These are phyloP conservation scores for Tinamus guttatus DNA, from an alignment of 2,113 vertebrate species.

Conservation along the genomic window DNA sequence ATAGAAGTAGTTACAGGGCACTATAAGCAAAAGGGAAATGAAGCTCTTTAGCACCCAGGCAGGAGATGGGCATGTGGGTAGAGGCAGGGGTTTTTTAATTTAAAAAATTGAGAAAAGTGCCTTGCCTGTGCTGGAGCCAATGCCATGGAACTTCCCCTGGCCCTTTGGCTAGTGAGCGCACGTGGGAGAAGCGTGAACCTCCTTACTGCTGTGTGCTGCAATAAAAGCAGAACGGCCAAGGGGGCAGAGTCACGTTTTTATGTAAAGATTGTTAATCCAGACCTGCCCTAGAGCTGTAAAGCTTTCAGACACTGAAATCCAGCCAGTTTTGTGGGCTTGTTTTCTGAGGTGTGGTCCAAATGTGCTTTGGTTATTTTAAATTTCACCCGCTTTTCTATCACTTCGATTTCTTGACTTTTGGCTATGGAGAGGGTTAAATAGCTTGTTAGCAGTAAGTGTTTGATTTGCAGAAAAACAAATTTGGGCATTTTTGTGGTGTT, in stretches of 20 bases:
- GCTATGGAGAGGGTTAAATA: background rate
- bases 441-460: background rate
- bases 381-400: background rate
- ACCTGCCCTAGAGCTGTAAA: conserved; percentile 15
- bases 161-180: background rate
- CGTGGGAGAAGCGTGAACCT: background rate
- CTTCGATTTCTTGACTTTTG: background rate
- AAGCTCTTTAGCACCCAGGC: background rate
- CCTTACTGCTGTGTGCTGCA: background rate
- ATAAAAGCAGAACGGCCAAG: background rate
- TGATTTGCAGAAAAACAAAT: background rate
- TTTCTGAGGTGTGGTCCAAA: background rate
- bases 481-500: background rate
- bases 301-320: background rate
- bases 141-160: background rate
- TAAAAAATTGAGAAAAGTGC: background rate
- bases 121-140: background rate
- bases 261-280: background rate
- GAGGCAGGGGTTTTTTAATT: background rate
- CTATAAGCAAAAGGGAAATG: background rate
- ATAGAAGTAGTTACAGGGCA: background rate
- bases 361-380: background rate
- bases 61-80: background rate
- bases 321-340: background rate
- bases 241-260: background rate